Base-by-base conservation (phyloP, 2,888 invertebrate species). In the Sericinus montela region DNA sequence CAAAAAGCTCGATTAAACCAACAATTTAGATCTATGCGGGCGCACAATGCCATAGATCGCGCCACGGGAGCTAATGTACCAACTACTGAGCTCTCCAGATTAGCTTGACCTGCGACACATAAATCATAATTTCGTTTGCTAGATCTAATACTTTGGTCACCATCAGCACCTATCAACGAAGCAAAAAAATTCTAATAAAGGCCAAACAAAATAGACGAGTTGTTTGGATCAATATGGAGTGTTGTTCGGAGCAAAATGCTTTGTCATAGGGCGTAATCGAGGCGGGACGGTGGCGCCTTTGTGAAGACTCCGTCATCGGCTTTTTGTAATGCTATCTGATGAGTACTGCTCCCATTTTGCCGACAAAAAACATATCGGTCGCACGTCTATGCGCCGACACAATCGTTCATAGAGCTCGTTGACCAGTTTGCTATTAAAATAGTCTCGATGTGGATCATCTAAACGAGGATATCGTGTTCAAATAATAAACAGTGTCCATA, bases 231-330 rank as follows among this genome's bases (percentile, higher is more conserved):
- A 86, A 87, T 88, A 88, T 88, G 87, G 86, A 72, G 83, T 78
- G 85, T 82, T 81, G 81, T 80, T 77, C 76, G 60, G 63, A 69
- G 65, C 74, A 84, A 86, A 86, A 72, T 80, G 88, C 88, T 78
- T 81, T 82, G 88, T 87, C 88, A 88, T 87, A 87, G 80, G 76
- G 78, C 76, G 83, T 87, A 88, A 87, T 88, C 85, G 85, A 88
- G 74, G 79, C 72, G 72, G 68, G 78, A 75, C 82, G 82, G 82
- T 83, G 85, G 87, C 85, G 81, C 76, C 85, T 84, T 88, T 88
- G 87, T 82, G 65, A 60, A 59, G 66, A 53, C 65, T 60, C 80
- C 79, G 80, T 86, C 85, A 77, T 73, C 85, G 73, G 69, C 67
- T 87, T 87, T 88, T 88, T 87, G 74, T 81, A 68, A 65, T 67